These are phyloP conservation scores for Anthrax anthrax DNA, from an alignment of 2,888 invertebrate genomes.

Conservation along the genomic window DNA sequence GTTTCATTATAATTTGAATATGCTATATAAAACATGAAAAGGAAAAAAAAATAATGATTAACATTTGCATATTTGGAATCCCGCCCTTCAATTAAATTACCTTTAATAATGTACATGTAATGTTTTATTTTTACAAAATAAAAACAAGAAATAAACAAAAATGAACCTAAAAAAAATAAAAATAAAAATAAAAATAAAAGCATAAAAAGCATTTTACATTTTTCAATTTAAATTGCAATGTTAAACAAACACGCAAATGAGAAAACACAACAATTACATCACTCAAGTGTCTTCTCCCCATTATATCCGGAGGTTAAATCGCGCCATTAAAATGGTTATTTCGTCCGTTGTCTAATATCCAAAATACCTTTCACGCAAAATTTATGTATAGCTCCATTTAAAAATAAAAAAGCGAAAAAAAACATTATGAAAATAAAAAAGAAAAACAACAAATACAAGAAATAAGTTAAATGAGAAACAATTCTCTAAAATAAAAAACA, in stretches of 20 bases:
- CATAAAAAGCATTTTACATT: too few species aligned
- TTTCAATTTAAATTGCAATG: slow-evolving; percentile 7
- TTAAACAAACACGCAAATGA: slow-evolving; percentile 14
- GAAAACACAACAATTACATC: slow-evolving; percentile 12
- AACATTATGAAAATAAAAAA: neutral
- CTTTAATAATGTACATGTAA: neutral
- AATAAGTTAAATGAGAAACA: too few species aligned
- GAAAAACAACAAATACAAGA: neutral
- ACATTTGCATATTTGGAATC: too few species aligned
- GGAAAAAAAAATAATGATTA: too few species aligned
- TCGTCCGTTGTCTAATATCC: neutral
- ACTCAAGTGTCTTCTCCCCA: slow-evolving; percentile 8
- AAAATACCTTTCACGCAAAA: neutral
- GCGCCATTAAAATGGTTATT: slow-evolving; percentile 2
- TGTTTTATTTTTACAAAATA: too few species aligned
- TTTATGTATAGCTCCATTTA: neutral
- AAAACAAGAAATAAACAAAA: too few species aligned
- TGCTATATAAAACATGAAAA: too few species aligned
- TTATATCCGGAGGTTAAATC: slow-evolving; percentile 7
- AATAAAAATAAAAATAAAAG: too few species aligned
- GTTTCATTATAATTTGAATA: too few species aligned
- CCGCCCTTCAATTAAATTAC: neutral
- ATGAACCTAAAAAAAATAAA: too few species aligned
- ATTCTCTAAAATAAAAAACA: neutral
- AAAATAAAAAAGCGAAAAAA: neutral